Evolutionary conservation across 1,140 invertebrate species (phyloP), one percentile per base, ranked within the genome.

Genomic region (Subanguina moxae): DNA sequence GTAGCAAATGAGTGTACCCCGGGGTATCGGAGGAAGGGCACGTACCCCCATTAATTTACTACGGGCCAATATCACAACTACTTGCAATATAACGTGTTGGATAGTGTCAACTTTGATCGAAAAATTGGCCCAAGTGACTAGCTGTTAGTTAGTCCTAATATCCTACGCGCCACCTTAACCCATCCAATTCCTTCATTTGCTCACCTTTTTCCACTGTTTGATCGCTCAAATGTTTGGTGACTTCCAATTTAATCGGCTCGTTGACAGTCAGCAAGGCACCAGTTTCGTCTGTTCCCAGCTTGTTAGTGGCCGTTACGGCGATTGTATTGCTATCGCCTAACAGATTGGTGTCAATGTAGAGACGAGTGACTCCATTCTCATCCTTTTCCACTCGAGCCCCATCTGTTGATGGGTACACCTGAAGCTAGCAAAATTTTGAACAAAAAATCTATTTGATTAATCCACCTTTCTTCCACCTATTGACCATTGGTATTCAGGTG

Each of bases 401-500:
- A 28, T 78, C 46, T 11, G 77, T 68, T 11, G 73, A 65, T 32
- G 64, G 19, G 21, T 45, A 74, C 23, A 52, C 48, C 48, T 52
- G 48, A 52, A 25, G 8, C n/a, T 7, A 21, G 3, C 48, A 15
- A 62, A 78, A 59, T 75, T 69, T 71, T 11, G 38, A 59, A 3
- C 70, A 64, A 58, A 68, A 30, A 52, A 75, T 67, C 15, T 25
- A 74, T 28, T 45, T 71, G 8, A 59, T 13, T 32, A 25, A 8
- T 25, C 15, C 48, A 52, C 48, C 43, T 52, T 52, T 52, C 67
- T 70, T 25, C 71, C 71, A 62, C 66, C 65, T 57, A 78, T 65
- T n/a, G 59, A 77, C 79, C 79, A 81, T 5, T 68, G 56, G 57
- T 76, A 79, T 48, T 73, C 73, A 25, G 78, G 61, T 13, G 64